Percentiles rank a stretch among this genome's conserved stretches.
Evolutionary conservation across 2,797 vertebrate species (phyloP).

Genomic region (Agapornis canus): DNA sequence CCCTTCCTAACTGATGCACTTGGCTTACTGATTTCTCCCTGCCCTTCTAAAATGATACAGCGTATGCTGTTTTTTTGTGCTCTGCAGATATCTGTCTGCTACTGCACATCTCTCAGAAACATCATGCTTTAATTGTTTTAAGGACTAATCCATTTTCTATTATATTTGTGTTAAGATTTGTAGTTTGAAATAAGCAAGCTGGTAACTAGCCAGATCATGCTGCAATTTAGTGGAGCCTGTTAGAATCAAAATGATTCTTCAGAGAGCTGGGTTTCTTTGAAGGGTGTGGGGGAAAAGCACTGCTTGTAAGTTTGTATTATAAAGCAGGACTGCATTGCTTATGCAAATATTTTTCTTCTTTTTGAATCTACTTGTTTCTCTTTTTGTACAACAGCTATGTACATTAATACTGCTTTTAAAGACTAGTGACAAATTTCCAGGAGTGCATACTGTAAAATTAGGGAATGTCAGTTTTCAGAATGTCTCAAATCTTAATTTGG

Average conservation of each 20-base stretch:
- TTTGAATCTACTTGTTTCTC: not conserved
- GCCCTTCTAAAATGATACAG: not conserved
- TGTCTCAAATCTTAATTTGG: conserved; percentile 68
- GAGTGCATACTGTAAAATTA: conserved; percentile 13
- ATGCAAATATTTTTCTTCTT: not conserved
- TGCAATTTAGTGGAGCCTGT: not conserved
- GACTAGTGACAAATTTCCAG: not conserved
- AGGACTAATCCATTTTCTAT: not conserved
- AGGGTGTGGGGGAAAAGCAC: not conserved
- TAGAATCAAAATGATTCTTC: conserved; percentile 5
- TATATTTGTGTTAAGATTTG: not conserved
- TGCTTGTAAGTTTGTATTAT: not conserved
- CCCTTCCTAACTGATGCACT: not conserved
- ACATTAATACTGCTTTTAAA: not conserved
- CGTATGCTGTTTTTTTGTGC: not conserved
- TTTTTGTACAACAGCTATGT: not conserved
- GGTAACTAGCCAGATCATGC: not conserved
- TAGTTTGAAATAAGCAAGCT: not conserved
- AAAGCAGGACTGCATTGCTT: not conserved
- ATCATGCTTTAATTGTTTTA: not conserved
- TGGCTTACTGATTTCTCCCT: not conserved
- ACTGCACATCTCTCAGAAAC: not conserved
- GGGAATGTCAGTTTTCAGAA: conserved; percentile 55
- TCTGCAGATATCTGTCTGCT: not conserved
- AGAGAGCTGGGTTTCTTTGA: conserved; percentile 2